These are phyloP conservation scores for Allophyes oxyacanthae DNA, from an alignment of 2,888 invertebrate species.

Conservation along the genomic window DNA sequence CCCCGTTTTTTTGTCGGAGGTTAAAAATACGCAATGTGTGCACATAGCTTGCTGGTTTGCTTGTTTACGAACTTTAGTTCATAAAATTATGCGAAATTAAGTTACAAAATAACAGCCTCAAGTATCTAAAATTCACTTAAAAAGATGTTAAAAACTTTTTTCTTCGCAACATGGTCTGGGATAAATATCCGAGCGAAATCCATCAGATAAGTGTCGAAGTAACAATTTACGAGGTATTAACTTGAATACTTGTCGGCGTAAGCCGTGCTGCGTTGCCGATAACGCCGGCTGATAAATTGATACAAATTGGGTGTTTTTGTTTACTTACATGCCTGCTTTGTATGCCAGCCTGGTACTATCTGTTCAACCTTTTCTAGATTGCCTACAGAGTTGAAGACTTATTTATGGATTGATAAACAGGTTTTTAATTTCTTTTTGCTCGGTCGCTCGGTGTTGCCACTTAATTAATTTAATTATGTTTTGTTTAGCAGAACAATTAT, in stretches of 20 bases:
- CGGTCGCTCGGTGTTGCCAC: too few relatives aligned
- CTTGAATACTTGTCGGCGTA: slow-evolving; percentile 28
- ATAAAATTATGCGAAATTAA: too few relatives aligned
- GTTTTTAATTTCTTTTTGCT: too few relatives aligned
- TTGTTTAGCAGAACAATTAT: too few relatives aligned
- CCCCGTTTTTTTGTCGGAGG: too few relatives aligned
- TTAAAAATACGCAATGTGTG: too few relatives aligned
- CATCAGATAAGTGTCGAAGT: slow-evolving; percentile 32
- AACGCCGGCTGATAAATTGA: slow-evolving; percentile 22
- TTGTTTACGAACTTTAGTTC: too few relatives aligned
- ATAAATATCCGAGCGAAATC: slow-evolving; percentile 12
- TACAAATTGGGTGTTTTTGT: slow-evolving; percentile 26
- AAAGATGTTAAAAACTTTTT: slow-evolving; percentile 16
- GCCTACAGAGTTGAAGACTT: neutral
- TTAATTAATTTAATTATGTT: too few relatives aligned
- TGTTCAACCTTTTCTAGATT: neutral
- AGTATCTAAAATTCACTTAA: slow-evolving; percentile 11
- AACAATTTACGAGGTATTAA: slow-evolving; percentile 41
- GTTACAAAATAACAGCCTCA: neutral
- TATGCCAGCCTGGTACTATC: slow-evolving; percentile 11
- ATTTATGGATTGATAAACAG: neutral
- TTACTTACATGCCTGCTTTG: slow-evolving; percentile 8
- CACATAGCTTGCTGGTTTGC: too few relatives aligned
- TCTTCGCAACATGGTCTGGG: slow-evolving; percentile 3
- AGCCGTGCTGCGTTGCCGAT: slow-evolving; percentile 19